phyloP scores from a whole-genome alignment of 2,113 vertebrate genomes.

The Trachemys scripta region DNA sequence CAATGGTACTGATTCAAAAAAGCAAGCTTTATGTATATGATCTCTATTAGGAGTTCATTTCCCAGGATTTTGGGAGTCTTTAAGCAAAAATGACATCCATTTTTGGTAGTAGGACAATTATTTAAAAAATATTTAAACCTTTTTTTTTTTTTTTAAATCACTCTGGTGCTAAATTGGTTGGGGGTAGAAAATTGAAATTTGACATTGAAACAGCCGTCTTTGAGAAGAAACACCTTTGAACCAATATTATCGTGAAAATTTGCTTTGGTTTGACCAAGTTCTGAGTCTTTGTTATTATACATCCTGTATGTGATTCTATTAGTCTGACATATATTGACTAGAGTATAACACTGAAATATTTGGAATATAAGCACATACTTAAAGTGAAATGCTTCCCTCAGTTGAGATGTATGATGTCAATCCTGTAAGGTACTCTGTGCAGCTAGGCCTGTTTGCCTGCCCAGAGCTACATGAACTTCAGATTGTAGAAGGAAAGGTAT shows the following conservation, averaged over 20 bases:
- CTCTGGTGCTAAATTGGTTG: neutral
- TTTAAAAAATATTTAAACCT: neutral
- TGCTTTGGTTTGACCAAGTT: neutral
- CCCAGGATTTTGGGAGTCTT: neutral
- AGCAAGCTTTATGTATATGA: conserved; percentile 20
- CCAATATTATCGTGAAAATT: neutral
- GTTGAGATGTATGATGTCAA: neutral
- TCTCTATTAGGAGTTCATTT: neutral
- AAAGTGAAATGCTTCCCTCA: neutral
- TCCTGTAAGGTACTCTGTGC: neutral
- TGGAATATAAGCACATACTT: neutral
- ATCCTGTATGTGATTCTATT: neutral
- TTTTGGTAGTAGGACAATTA: neutral
- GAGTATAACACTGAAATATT: neutral
- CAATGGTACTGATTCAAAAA: neutral
- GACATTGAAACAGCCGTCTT: neutral
- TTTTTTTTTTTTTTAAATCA: neutral
- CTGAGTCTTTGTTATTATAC: neutral
- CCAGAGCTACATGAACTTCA: neutral
- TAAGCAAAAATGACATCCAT: neutral
- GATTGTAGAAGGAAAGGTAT: neutral
- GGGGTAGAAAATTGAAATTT: neutral
- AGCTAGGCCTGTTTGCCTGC: neutral
- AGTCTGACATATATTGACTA: neutral
- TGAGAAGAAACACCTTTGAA: neutral